phyloP scores from a whole-genome alignment of 2,888 invertebrate genomes.

The Scelioninae gen. 2 region DNA sequence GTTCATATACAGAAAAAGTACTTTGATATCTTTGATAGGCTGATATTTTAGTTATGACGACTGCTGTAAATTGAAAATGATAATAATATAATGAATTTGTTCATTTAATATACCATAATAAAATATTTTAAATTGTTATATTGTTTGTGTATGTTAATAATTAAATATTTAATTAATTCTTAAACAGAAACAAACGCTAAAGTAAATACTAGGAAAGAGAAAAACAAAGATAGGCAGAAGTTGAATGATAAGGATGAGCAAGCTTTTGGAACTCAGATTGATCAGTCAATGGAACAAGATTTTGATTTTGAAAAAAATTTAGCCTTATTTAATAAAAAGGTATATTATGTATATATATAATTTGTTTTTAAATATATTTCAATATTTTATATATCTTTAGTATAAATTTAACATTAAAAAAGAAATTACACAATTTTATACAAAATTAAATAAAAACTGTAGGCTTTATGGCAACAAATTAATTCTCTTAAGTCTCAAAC shows the following conservation, averaged over 20 bases:
- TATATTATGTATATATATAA: conserved; percentile 59
- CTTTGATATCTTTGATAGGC: no score
- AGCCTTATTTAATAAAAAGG: conserved; percentile 90
- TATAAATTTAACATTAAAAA: background rate
- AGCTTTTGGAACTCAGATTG: conserved; percentile 85
- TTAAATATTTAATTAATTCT: conserved; percentile 1
- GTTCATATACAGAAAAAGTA: no score
- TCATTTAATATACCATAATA: no score
- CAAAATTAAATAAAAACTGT: conserved; percentile 57
- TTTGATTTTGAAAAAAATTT: conserved; percentile 97
- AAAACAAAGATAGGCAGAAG: conserved; percentile 70
- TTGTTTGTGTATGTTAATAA: background rate
- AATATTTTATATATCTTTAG: no score
- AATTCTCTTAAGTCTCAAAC: conserved; percentile 81
- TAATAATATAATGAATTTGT: no score
- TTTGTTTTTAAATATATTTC: no score
- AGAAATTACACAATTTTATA: background rate
- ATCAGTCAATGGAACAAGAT: conserved; percentile 82
- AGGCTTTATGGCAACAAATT: conserved; percentile 86
- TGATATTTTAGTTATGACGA: no score
- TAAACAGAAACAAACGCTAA: conserved; percentile 71
- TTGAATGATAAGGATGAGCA: conserved; percentile 81
- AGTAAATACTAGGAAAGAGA: conserved; percentile 71
- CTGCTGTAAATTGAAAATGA: conserved; percentile 14
- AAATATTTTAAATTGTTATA: conserved; percentile 1